phyloP scores from a whole-genome alignment of 92 coral and sea anemone species.

The Palythoa heliodiscus region DNA sequence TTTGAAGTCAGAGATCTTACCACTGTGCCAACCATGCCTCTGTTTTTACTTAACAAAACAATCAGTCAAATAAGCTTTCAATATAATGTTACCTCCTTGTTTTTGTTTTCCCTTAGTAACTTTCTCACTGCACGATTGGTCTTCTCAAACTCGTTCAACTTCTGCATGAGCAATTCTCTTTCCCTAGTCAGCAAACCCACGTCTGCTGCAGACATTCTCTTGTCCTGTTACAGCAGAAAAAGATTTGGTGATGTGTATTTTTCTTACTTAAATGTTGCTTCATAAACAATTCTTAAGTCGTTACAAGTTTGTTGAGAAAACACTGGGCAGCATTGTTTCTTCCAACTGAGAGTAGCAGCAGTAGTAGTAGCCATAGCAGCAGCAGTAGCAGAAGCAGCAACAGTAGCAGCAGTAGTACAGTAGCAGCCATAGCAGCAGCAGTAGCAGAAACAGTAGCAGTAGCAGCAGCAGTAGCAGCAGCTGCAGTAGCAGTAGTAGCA shows the following conservation, averaged over 20 bases:
- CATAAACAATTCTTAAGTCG: too few relatives aligned
- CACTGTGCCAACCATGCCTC: neutral
- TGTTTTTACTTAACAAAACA: neutral
- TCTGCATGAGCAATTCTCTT: slow-evolving; percentile 83
- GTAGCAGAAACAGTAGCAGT: too few relatives aligned
- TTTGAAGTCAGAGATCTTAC: neutral
- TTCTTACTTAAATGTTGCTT: neutral
- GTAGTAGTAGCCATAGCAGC: too few relatives aligned
- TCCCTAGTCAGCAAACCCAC: slow-evolving; percentile 80
- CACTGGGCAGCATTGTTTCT: too few relatives aligned
- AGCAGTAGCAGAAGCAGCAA: too few relatives aligned
- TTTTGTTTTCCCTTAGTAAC: slow-evolving; percentile 82
- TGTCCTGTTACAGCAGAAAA: slow-evolving; percentile 65
- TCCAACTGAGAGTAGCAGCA: too few relatives aligned
- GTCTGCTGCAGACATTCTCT: slow-evolving; percentile 91
- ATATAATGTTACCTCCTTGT: slow-evolving; percentile 67
- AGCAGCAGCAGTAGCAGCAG: too few relatives aligned
- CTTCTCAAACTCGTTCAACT: slow-evolving; percentile 92
- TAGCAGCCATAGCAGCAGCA: too few relatives aligned
- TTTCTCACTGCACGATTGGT: slow-evolving; percentile 86
- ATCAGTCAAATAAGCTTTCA: neutral
- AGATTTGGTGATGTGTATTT: neutral
- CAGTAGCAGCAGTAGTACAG: too few relatives aligned
- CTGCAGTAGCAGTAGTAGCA: too few relatives aligned
- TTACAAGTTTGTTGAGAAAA: too few relatives aligned